Percentiles rank a stretch among this genome's conserved stretches.
Conservation (phyloP, 2,113 vertebrate species). For the Verasper variegatus region DNA sequence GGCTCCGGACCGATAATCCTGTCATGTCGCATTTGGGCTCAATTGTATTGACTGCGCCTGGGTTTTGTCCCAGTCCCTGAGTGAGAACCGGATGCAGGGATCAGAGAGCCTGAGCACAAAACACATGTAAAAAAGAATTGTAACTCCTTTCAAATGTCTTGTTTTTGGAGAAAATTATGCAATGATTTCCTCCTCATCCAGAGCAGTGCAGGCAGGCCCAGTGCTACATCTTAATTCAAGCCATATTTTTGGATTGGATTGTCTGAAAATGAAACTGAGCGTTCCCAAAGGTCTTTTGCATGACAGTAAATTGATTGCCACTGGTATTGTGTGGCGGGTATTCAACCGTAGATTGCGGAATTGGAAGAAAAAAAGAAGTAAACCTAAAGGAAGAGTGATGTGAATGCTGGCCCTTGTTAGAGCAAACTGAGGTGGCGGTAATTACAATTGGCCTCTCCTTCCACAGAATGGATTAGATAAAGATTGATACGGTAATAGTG, state of each 20-base stretch:
- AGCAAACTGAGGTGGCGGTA: slow-evolving; percentile 45
- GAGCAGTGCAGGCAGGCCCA: neutral
- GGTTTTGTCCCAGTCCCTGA: slow-evolving; percentile 8
- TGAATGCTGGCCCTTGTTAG: slow-evolving; percentile 36
- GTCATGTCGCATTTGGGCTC: slow-evolving; percentile 33
- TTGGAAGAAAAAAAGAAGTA: slow-evolving; percentile 10
- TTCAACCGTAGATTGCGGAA: slow-evolving; percentile 24
- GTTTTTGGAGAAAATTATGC: slow-evolving; percentile 20
- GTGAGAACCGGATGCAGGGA: slow-evolving; percentile 18
- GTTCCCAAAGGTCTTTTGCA: slow-evolving; percentile 23
- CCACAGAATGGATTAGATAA: slow-evolving; percentile 58
- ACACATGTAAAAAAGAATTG: slow-evolving; percentile 36
- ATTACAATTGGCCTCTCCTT: slow-evolving; percentile 51
- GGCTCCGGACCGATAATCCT: slow-evolving; percentile 20
- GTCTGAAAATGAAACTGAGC: slow-evolving; percentile 46
- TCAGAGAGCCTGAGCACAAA: slow-evolving; percentile 18
- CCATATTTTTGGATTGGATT: slow-evolving; percentile 21
- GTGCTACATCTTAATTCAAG: slow-evolving; percentile 36
- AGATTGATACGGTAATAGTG: slow-evolving; percentile 61
- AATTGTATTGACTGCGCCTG: neutral
- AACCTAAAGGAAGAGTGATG: slow-evolving; percentile 30
- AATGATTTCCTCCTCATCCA: slow-evolving; percentile 5
- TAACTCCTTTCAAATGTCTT: slow-evolving; percentile 29
- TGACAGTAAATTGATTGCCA: slow-evolving; percentile 52
- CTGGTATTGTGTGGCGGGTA: slow-evolving; percentile 37